phyloP scores from a whole-genome alignment of 2,797 vertebrate species.

The Acanthornis magna region DNA sequence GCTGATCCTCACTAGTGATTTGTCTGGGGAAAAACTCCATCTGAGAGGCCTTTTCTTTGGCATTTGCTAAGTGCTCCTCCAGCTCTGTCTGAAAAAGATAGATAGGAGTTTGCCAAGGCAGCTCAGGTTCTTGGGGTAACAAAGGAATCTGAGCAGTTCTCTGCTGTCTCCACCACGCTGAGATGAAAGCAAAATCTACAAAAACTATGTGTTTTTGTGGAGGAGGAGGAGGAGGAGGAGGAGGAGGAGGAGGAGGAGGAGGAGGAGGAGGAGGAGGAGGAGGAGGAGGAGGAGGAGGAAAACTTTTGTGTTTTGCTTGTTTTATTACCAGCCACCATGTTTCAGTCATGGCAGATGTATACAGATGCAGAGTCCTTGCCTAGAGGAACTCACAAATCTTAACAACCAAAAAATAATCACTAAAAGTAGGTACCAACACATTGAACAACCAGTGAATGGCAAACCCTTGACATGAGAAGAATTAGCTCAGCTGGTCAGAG shows the following conservation, averaged over 20 bases:
- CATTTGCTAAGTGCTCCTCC: conserved; percentile 58
- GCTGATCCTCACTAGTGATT: conserved; percentile 61
- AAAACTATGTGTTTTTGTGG: no score
- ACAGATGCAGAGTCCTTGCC: background rate
- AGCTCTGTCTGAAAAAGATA: conserved; percentile 49
- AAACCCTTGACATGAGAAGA: background rate
- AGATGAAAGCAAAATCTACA: background rate
- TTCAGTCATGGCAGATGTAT: background rate
- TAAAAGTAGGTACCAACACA: background rate
- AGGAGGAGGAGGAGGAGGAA: no score
- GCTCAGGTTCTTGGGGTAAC: background rate
- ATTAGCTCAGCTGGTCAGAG: background rate
- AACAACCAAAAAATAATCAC: background rate
- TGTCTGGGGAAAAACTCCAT: conserved; percentile 62
- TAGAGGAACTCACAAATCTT: background rate
- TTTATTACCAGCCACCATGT: background rate
- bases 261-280: no score
- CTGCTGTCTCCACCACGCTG: background rate
- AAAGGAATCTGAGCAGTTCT: background rate
- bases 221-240: no score
- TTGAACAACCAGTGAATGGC: background rate
- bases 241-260: no score
- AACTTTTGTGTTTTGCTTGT: background rate
- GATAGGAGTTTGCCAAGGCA: background rate
- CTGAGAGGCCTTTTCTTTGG: conserved; percentile 65